Conservation (phyloP, 2,888 invertebrate genomes). For the Megastigmus dorsalis region DNA sequence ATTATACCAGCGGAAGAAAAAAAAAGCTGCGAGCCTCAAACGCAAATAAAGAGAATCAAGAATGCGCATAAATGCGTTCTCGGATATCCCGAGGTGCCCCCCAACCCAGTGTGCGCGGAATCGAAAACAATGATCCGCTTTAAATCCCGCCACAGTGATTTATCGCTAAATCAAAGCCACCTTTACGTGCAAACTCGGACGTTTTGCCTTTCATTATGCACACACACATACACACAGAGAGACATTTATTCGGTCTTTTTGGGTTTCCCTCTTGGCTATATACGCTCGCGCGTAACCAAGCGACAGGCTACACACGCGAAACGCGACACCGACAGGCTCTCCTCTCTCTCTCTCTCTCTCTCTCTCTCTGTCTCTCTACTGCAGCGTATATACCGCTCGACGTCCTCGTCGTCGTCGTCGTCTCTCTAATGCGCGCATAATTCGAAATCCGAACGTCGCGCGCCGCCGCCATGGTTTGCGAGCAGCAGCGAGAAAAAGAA, state of each 20-base stretch:
- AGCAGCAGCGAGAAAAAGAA: not conserved
- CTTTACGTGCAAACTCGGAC: not conserved
- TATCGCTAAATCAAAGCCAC: constrained; percentile 26
- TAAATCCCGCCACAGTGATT: not conserved
- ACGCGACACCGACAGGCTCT: constrained; percentile 23
- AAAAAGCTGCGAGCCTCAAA: no score
- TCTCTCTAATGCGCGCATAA: constrained; percentile 41
- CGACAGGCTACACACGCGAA: constrained; percentile 15
- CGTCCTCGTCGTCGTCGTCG: no score
- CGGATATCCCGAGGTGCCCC: no score
- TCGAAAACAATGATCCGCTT: constrained; percentile 29
- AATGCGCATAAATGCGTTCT: no score
- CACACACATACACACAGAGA: not conserved
- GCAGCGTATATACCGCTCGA: no score
- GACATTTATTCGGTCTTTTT: constrained; percentile 10
- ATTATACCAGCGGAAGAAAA: no score
- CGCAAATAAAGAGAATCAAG: no score
- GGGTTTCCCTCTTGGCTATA: not conserved
- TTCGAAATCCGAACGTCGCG: constrained; percentile 28
- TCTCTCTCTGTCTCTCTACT: no score
- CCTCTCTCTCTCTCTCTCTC: not conserved
- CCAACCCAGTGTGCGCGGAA: no score
- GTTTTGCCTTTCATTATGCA: constrained; percentile 10
- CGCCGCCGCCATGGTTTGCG: not conserved
- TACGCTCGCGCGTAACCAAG: not conserved